Conservation (phyloP, 2,797 vertebrate genomes). For the Protosalanx chinensis region DNA sequence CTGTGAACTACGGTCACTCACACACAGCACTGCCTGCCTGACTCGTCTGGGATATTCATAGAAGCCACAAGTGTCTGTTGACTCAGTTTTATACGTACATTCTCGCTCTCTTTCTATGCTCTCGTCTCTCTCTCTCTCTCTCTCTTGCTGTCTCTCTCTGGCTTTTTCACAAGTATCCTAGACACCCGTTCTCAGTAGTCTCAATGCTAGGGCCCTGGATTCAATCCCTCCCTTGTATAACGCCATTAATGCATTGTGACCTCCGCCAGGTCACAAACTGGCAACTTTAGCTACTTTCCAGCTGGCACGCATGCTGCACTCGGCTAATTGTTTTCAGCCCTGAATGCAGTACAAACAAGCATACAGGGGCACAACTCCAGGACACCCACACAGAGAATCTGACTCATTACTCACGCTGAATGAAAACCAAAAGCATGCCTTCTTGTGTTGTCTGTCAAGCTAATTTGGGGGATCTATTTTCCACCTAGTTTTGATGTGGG, state of each 20-base stretch:
- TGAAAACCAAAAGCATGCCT: conserved; percentile 9
- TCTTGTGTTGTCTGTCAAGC: neutral
- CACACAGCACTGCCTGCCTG: neutral
- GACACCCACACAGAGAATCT: conserved; percentile 26
- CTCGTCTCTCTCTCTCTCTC: neutral
- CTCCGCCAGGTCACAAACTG: conserved; percentile 38
- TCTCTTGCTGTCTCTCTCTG: neutral
- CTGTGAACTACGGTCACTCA: conserved; percentile 9
- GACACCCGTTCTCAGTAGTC: neutral
- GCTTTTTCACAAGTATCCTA: neutral
- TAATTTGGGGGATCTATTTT: neutral
- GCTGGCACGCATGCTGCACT: conserved; percentile 27
- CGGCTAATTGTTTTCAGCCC: conserved; percentile 45
- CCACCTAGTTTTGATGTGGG: neutral
- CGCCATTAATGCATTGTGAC: conserved; percentile 32
- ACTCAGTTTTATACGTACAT: neutral
- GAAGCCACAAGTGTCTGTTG: neutral
- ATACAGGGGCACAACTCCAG: conserved; percentile 18
- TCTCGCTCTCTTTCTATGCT: neutral
- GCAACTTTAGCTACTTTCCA: conserved; percentile 26
- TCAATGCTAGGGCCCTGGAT: conserved; percentile 12
- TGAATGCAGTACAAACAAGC: conserved; percentile 14
- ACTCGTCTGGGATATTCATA: neutral
- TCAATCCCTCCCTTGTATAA: conserved; percentile 14
- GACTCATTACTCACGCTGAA: conserved; percentile 12